Evolutionary conservation across 1,140 invertebrate species (phyloP), one percentile per base, ranked within the genome.

Genomic region (Drosophila orena): DNA sequence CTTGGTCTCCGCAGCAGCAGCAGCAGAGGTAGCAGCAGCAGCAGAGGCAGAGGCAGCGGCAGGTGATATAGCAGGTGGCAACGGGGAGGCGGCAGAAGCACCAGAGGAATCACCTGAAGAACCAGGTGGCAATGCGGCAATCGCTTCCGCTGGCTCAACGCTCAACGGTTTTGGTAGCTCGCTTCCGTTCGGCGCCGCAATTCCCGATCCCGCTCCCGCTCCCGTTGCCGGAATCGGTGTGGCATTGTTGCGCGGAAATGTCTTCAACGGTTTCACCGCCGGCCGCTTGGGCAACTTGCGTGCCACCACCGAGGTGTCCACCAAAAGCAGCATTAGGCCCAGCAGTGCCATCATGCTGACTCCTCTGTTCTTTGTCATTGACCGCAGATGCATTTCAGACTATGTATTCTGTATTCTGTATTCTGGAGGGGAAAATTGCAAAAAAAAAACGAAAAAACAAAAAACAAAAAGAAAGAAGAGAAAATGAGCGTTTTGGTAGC

Each of bases 111-210:
- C 46, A 35, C 7, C 42, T 12, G 46, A 40, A 30, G 57, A 59
- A 22, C 70, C 46, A 35, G 74, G 54, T 38, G 81, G 81, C 50
- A 76, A 65, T 68, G 65, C 68, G 50, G 57, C 68, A 71, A 71
- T 70, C 65, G 68, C 71, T 76, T 76, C 72, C 72, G 72, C 72
- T 78, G 75, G 35, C 42, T 64, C 76, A 76, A 52, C 72, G 97
- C 47, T 98, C 78, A 98, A 95, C 64, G 98, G 94, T 93, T 98
- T 76, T 58, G 72, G 72, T 50, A 96, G 94, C 91, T 97, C 96
- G 89, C 96, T 97, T 91, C 96, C 96, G 75, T 96, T 95, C 54
- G 42, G 57, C 53, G 69, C 58, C 46, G 66, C 61, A 60, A 59
- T 57, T n/a, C 46, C 56, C 49, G 78, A 61, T 71, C 62, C 80